Base-by-base conservation (phyloP, 2,113 vertebrate species). In the Sphaerodactylus townsendi region DNA sequence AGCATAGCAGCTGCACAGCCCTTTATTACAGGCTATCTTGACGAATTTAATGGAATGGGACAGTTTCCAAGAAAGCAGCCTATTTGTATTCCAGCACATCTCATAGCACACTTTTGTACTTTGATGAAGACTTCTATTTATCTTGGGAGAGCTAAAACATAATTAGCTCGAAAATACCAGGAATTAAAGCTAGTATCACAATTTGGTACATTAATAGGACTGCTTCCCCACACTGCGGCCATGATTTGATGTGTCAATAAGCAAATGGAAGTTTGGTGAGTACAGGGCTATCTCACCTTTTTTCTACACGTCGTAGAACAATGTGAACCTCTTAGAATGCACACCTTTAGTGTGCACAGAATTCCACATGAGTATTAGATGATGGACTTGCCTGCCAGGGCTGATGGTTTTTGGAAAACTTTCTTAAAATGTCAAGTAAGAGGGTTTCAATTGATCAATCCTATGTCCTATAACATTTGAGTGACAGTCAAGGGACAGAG, bases 121-220 rank as follows among this genome's bases (percentile, higher is more conserved):
- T 37, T 79, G 71, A 73, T 15, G 41, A 46, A 46, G 28, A 30
- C 10, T 23, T 50, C 79, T 44, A 39, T 9, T 77, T 44, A 53
- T 68, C 68, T 41, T 76, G 44, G 28, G 33, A 62, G 28, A 77
- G 48, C 9, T 44, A 28, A 15, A 50, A 30, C 25, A 48, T 50
- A 6, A 64, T 82, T 75, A 15, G 48, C 83, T 89, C 81, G 53
- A 2, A 64, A 79, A 85, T 21, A 85, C 46, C 48, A 85, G 62
- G 41, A 84, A 81, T 56, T 87, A 80, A 84, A 66, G 56, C 25
- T 77, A 9, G 19, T 74, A 85, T 91, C 79, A 28, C 48, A 82
- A 76, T 69, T 74, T 15, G 44, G 78, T 4, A 25, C 15, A 1
- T 0, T 88, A 77, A 30, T 53, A 59, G 30, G 39, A 66, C 39